Base-by-base conservation (phyloP, 30 jellyfish, hydroid and myxozoan species). In the Aurelia aurita region DNA sequence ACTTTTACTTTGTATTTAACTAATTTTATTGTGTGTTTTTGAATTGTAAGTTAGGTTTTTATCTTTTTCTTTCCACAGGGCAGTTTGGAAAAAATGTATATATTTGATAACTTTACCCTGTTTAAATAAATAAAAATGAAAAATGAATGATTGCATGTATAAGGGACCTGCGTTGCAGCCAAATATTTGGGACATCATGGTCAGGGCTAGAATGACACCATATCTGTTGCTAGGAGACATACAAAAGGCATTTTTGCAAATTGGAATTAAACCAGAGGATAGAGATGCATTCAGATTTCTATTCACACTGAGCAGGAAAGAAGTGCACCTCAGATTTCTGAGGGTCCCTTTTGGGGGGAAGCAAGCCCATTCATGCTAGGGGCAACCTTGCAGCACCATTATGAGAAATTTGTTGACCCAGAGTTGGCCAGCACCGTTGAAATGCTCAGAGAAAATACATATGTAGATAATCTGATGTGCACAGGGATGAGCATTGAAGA, bases 321-420 rank as follows among this genome's bases (percentile, higher is more conserved):
- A 49, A 49, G 61, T 12, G 18, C 61, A 49, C 61, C 18, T 49
- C 12, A 12, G 61, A 12, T 49, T 49, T 49, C 12, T 49, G 61
- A 49, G 61, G 18, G 18, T 49, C 61, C 61, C 61, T 51, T 83
- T 72, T 76, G 93, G 25, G 28, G 61, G 58, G 84, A 43, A n/a
- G 76, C 32, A 72, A n/a, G 69, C n/a, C 93, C 93, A 43, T 83
- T 83, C 55, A n/a, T 83, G 63, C 84, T 72, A 10, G 61, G 61
- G 61, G 61, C 15, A 18, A 61, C 74, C 35, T 61, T n/a, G n/a
- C n/a, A n/a, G n/a, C n/a, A 72, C 25, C 84, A 72, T 49, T 72
- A 46, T 72, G 70, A 72, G 1, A 0, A 72, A 4, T 72, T 1
- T 72, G 84, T 44, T 21, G 22, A 10, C 12, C 70, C 72, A 72